A percentile compares a stretch with the other conserved stretches of the same genome.
Conservation (phyloP, 1,140 invertebrate genomes). For the Drosophila erecta region DNA sequence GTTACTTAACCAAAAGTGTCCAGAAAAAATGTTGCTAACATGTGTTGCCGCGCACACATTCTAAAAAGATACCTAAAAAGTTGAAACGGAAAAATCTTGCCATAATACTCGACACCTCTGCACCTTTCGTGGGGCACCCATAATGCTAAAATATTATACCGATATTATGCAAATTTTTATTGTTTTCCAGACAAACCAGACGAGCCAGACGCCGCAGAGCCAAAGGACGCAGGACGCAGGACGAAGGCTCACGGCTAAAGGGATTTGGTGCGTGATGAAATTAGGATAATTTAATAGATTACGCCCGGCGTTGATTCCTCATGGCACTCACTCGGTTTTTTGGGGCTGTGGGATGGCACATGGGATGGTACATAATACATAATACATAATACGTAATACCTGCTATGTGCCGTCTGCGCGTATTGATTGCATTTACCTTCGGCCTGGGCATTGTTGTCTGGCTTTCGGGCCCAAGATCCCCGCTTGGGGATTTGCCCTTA, state of each 20-base stretch:
- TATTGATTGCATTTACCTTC: slow-evolving; percentile 79
- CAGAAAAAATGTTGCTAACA: slow-evolving; percentile 47
- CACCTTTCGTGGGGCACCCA: slow-evolving; percentile 64
- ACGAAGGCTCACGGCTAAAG: slow-evolving; percentile 64
- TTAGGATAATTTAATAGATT: slow-evolving; percentile 84
- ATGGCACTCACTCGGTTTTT: slow-evolving; percentile 31
- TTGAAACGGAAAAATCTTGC: slow-evolving; percentile 26
- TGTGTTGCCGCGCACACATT: slow-evolving; percentile 48
- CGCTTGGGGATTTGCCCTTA: slow-evolving; percentile 54
- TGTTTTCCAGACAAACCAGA: slow-evolving; percentile 62
- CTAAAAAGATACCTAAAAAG: slow-evolving; percentile 2
- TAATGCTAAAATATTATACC: slow-evolving; percentile 84
- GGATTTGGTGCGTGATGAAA: slow-evolving; percentile 83
- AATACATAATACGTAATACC: slow-evolving; percentile 74
- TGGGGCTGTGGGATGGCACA: slow-evolving; percentile 2
- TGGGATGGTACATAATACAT: slow-evolving; percentile 45
- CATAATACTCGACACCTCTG: slow-evolving; percentile 66
- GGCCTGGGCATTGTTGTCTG: slow-evolving; percentile 68
- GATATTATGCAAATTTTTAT: slow-evolving; percentile 84
- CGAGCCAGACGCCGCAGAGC: slow-evolving; percentile 15
- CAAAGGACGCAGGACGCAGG: slow-evolving; percentile 25
- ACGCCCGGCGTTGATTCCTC: slow-evolving; percentile 78
- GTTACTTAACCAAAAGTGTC: slow-evolving; percentile 21
- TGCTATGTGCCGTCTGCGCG: slow-evolving; percentile 77
- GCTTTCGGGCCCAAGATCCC: slow-evolving; percentile 47